Base-by-base conservation (phyloP, 2,888 invertebrate species). In the Pseudococcus jackbeardsleyi region DNA sequence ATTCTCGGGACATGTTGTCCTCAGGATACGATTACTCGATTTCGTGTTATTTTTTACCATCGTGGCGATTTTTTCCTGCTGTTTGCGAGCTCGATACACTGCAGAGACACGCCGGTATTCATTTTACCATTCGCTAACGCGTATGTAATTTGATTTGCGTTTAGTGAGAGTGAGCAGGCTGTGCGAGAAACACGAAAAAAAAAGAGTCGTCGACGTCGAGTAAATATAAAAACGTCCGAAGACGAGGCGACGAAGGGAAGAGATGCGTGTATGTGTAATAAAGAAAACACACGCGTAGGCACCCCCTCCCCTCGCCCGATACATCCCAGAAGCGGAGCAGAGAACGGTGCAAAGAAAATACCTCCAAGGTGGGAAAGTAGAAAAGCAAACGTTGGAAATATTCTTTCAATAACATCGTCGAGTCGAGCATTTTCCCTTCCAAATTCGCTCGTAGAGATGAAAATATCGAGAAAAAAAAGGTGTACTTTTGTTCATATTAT, bases 131-230 rank as follows among this genome's bases (percentile, higher is more conserved):
- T 64, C 64, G 64, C 19, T 22, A 64, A 22, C 22, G 64, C 22
- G 64, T 64, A 64, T 64, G 11, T 64, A 64, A 64, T 64, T 64
- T 64, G 64, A 64, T 64, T 64, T 64, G 64, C 64, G 64, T 64
- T 64, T 64, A 64, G 22, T 22, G 64, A 9, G 64, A 42, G 42
- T 3, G 9, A 33, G 9, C 42, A 42, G 42, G 5, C n/a, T 50
- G 15, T 50, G n/a, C 64, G 22, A 64, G 9, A 42, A 42, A 22
- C 19, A 11, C 9, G 22, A 64, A 64, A 64, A 59, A 39, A 59
- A 64, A 64, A 64, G 22, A 64, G 64, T 64, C 64, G 19, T 64
- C 64, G 19, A 22, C 22, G 19, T 64, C 64, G 22, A 22, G 64
- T 64, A 64, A 64, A 64, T 64, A 64, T 6, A 19, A 64, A 64